These are phyloP conservation scores for Tipula vernalis DNA, from an alignment of 2,888 invertebrate genomes.

Conservation along the genomic window DNA sequence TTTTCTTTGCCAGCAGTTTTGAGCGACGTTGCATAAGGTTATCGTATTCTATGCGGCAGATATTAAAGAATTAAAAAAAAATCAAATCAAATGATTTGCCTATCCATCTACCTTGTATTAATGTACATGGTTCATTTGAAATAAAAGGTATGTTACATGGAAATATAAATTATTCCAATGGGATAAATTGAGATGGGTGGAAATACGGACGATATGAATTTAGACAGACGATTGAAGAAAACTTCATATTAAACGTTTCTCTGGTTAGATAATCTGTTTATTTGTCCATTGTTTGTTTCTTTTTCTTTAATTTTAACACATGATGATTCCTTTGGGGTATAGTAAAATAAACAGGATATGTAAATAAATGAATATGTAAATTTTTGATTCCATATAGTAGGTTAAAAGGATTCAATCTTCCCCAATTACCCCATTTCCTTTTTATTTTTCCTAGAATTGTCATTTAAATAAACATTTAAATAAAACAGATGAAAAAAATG, in stretches of 20 bases:
- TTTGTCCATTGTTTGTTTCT: neutral
- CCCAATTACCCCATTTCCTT: too few species aligned
- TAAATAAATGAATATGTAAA: too few species aligned
- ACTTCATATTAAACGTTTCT: neutral
- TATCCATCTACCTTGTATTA: neutral
- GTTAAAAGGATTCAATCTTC: too few species aligned
- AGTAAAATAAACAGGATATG: too few species aligned
- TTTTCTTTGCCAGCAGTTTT: too few species aligned
- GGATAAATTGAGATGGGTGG: neutral
- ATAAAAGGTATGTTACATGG: neutral
- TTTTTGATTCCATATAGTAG: too few species aligned
- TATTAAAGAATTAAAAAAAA: too few species aligned
- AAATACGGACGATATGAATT: neutral
- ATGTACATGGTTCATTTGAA: neutral
- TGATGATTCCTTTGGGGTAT: neutral
- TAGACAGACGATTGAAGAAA: neutral
- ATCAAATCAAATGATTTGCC: neutral
- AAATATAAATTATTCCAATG: neutral
- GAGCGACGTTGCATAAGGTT: too few species aligned
- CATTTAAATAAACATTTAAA: too few species aligned
- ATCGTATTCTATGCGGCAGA: neutral
- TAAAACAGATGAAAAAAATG: too few species aligned
- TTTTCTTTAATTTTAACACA: neutral
- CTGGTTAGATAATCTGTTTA: neutral
- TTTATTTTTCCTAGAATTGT: too few species aligned